Evolutionary conservation across 2,888 invertebrate species (phyloP).

Genomic region (Carabus problematicus): DNA sequence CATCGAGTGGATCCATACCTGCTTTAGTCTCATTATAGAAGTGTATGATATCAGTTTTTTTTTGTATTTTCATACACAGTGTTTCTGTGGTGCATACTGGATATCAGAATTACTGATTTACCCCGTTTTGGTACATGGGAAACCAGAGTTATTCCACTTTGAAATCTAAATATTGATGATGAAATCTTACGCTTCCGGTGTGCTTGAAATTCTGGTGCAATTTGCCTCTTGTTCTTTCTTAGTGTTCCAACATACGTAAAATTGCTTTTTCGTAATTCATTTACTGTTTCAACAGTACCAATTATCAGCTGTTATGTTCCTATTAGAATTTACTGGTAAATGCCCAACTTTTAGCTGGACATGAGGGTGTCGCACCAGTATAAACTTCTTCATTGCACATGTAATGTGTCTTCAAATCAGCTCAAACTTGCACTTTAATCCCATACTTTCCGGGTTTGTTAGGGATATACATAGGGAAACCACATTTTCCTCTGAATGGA

Average conservation of each 20-base stretch:
- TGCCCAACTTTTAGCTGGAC: no score
- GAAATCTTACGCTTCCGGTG: slow-evolving; percentile 43
- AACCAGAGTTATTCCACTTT: slow-evolving; percentile 43
- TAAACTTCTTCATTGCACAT: slow-evolving; percentile 13
- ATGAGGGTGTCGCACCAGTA: slow-evolving; percentile 39
- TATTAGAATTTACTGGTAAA: slow-evolving; percentile 43
- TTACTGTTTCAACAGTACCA: slow-evolving; percentile 48
- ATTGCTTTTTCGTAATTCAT: slow-evolving; percentile 43
- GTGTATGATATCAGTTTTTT: slow-evolving; percentile 34
- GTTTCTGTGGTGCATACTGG: slow-evolving; percentile 45
- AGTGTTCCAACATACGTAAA: slow-evolving; percentile 48
- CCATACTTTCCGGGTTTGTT: slow-evolving; percentile 25
- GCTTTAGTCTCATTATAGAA: slow-evolving; percentile 22
- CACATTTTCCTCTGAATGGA: slow-evolving; percentile 18
- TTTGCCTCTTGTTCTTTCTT: slow-evolving; percentile 48
- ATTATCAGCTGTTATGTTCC: slow-evolving; percentile 49
- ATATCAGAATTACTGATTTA: slow-evolving; percentile 43
- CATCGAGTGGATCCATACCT: slow-evolving; percentile 24
- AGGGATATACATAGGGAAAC: slow-evolving; percentile 10
- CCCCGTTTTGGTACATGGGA: slow-evolving; percentile 37
- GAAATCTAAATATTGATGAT: slow-evolving; percentile 46
- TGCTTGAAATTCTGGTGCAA: slow-evolving; percentile 48
- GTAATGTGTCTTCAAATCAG: slow-evolving; percentile 18
- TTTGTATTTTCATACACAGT: slow-evolving; percentile 17
- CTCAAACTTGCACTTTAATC: slow-evolving; percentile 1